Conservation (phyloP, 2,113 vertebrate genomes). For the Plotosus lineatus region DNA sequence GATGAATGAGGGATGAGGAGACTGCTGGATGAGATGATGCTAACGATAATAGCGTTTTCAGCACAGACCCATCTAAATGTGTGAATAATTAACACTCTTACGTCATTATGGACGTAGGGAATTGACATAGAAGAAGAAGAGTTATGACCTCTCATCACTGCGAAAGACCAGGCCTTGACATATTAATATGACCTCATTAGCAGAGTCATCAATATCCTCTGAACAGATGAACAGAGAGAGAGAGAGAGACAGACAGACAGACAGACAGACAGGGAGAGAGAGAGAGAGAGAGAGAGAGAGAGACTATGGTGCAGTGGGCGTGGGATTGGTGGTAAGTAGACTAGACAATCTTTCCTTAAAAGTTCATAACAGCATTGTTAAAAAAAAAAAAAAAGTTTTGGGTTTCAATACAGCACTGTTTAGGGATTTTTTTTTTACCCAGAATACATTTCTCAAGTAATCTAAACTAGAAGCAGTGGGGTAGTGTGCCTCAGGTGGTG, state of each 20-base stretch:
- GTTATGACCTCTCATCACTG: conserved; percentile 32
- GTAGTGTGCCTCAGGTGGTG: no score
- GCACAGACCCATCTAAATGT: conserved; percentile 23
- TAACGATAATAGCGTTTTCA: conserved; percentile 27
- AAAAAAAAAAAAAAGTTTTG: not conserved
- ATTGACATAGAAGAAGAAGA: conserved; percentile 23
- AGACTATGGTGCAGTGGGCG: no score
- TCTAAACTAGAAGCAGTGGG: no score
- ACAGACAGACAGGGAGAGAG: not conserved
- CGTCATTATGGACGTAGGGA: conserved; percentile 10
- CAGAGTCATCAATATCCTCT: conserved; percentile 36
- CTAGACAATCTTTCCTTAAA: not conserved
- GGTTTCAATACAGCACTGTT: not conserved
- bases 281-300: no score
- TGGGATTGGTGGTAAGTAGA: not conserved
- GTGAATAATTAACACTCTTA: conserved; percentile 46
- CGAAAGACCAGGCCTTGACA: conserved; percentile 4
- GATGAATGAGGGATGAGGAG: not conserved
- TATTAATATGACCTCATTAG: conserved; percentile 42
- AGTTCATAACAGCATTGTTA: not conserved
- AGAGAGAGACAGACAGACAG: not conserved
- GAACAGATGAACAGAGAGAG: not conserved
- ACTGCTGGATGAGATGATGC: conserved; percentile 12
- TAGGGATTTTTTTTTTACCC: not conserved
- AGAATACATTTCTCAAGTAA: not conserved